phyloP scores from a whole-genome alignment of 2,888 invertebrate genomes.

The Ectobius pallidus region DNA sequence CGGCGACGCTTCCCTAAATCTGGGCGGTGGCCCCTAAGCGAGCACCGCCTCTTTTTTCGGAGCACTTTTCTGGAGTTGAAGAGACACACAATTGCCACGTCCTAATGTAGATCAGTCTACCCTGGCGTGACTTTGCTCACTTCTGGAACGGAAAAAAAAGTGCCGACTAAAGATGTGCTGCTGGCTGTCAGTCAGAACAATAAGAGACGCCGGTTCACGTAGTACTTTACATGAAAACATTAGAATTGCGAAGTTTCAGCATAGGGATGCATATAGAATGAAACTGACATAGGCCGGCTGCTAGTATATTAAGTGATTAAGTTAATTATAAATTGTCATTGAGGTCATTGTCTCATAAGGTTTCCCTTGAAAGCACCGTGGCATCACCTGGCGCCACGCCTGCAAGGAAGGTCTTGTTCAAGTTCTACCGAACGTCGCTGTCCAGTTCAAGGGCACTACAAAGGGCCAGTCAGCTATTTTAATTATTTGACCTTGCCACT shows the following conservation, averaged over 20 bases:
- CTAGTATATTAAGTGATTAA: neutral
- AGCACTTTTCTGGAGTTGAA: slow-evolving; percentile 32
- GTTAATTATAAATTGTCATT: neutral
- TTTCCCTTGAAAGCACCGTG: neutral
- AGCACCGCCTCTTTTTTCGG: slow-evolving; percentile 41
- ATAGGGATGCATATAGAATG: neutral
- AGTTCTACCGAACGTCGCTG: neutral
- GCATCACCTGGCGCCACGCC: neutral
- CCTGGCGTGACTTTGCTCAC: slow-evolving; percentile 35
- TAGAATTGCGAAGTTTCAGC: neutral
- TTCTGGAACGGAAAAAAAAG: slow-evolving; percentile 26
- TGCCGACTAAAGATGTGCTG: neutral
- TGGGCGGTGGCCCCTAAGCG: slow-evolving; percentile 42
- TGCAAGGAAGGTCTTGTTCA: slow-evolving; percentile 23
- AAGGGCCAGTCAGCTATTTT: slow-evolving; percentile 43
- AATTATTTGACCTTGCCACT: slow-evolving; percentile 44
- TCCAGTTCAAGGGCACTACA: slow-evolving; percentile 45
- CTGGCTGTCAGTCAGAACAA: neutral
- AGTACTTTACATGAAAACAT: neutral
- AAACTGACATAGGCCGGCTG: neutral
- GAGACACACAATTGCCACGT: slow-evolving; percentile 37
- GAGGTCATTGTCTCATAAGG: slow-evolving; percentile 18
- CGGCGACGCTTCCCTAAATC: slow-evolving; percentile 45
- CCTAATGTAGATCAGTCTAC: slow-evolving; percentile 35
- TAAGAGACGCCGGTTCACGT: neutral